phyloP scores from a whole-genome alignment of 1,140 invertebrate species.

The Schmidtea mediterranea region DNA sequence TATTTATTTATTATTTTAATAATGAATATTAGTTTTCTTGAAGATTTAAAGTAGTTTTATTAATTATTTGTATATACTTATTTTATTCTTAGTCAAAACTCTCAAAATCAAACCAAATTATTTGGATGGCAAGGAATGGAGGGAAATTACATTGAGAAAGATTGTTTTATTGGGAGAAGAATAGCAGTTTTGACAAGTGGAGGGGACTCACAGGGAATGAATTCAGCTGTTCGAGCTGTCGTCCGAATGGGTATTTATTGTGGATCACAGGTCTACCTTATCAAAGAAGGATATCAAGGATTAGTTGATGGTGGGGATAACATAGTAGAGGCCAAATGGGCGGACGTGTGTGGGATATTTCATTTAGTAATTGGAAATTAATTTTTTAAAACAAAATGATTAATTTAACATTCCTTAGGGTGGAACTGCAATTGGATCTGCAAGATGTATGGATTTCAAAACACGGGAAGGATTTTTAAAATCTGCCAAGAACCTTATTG shows the following conservation, averaged over 20 bases:
- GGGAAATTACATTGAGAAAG: conserved; percentile 14
- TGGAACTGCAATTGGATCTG: conserved; percentile 90
- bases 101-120: too few species aligned
- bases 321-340: conserved; percentile 81
- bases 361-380: too few species aligned
- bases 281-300: conserved; percentile 89
- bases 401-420: too few species aligned
- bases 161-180: conserved; percentile 32
- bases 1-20: too few species aligned
- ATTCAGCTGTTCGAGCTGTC: conserved; percentile 81
- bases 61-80: too few species aligned
- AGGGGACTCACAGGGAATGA: conserved; percentile 66
- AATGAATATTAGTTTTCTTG: too few species aligned
- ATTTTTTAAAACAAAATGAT: too few species aligned
- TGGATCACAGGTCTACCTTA: conserved; percentile 82
- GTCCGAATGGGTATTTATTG: conserved; percentile 88
- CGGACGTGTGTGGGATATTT: conserved; percentile 86
- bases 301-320: conserved; percentile 91
- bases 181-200: conserved; percentile 27
- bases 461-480: conserved; percentile 54
- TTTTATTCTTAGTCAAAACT: too few species aligned
- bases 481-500: conserved; percentile 67
- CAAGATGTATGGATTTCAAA: conserved; percentile 67
- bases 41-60: too few species aligned
- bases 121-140: too few species aligned